Conservation (phyloP, 2,113 vertebrate genomes). For the Alaudala cheleensis region DNA sequence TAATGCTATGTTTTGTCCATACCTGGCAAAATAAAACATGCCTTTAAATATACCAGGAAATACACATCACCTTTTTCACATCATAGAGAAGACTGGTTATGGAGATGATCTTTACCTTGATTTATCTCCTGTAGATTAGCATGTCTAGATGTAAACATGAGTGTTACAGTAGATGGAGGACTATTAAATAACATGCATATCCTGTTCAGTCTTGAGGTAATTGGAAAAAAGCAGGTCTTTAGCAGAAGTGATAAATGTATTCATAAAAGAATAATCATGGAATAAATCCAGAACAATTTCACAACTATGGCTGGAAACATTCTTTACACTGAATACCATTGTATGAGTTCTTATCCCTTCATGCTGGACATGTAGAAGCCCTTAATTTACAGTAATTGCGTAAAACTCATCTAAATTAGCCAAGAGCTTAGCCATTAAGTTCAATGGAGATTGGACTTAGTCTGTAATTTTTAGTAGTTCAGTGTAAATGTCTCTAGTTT, state of each 20-base stretch:
- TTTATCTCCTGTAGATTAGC: neutral
- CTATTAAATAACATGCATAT: neutral
- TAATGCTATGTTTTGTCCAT: neutral
- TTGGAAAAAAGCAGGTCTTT: neutral
- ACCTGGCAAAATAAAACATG: neutral
- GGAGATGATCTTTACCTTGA: neutral
- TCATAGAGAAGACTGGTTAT: neutral
- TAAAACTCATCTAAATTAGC: neutral
- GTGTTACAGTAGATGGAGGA: neutral
- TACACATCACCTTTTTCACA: neutral
- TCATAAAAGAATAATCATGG: neutral
- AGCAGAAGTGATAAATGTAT: conserved; percentile 9
- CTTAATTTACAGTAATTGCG: neutral
- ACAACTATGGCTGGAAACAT: neutral
- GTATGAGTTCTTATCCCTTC: neutral
- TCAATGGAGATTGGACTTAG: neutral
- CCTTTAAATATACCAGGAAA: neutral
- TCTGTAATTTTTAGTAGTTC: neutral
- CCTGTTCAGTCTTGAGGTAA: neutral
- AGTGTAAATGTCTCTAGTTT: neutral
- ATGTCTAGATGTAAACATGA: neutral
- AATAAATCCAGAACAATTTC: conserved; percentile 13
- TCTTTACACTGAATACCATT: neutral
- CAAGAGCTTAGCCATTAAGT: neutral
- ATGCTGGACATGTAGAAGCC: neutral